These are phyloP conservation scores for Cyclophora punctaria DNA, from an alignment of 2,888 invertebrate species.

Conservation along the genomic window DNA sequence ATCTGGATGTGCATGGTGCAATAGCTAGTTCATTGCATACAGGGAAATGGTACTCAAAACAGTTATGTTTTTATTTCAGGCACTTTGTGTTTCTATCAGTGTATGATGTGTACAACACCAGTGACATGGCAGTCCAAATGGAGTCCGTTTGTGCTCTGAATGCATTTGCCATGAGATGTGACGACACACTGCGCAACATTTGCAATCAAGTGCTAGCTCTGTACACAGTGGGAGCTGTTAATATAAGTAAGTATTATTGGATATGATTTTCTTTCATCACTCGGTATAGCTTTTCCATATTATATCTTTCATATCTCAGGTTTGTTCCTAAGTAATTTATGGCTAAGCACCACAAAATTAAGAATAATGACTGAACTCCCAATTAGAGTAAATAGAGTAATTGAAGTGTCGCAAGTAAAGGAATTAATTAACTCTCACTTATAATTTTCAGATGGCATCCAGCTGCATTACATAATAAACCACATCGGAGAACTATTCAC, in stretches of 20 bases:
- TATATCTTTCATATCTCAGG: too few species aligned
- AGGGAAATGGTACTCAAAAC: too few species aligned
- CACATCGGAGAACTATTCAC: conserved; percentile 80
- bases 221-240: conserved; percentile 67
- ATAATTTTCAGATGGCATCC: conserved; percentile 55
- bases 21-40: too few species aligned
- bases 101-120: conserved; percentile 78
- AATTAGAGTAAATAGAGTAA: too few species aligned
- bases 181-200: conserved; percentile 81
- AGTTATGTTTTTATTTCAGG: conserved; percentile 33
- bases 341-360: too few species aligned
- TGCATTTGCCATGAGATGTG: conserved; percentile 80
- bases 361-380: too few species aligned
- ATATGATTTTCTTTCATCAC: background rate
- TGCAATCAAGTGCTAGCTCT: conserved; percentile 85
- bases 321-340: too few species aligned
- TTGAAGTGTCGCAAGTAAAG: too few species aligned
- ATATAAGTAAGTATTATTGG: conserved; percentile 47
- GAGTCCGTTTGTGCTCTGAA: conserved; percentile 78
- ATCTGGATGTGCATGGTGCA: too few species aligned
- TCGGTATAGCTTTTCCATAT: too few species aligned
- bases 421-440: background rate
- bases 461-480: conserved; percentile 65
- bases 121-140: conserved; percentile 69
- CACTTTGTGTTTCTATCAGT: conserved; percentile 77